These are phyloP conservation scores for Ophiodon elongatus DNA, from an alignment of 2,113 vertebrate species.

Conservation along the genomic window DNA sequence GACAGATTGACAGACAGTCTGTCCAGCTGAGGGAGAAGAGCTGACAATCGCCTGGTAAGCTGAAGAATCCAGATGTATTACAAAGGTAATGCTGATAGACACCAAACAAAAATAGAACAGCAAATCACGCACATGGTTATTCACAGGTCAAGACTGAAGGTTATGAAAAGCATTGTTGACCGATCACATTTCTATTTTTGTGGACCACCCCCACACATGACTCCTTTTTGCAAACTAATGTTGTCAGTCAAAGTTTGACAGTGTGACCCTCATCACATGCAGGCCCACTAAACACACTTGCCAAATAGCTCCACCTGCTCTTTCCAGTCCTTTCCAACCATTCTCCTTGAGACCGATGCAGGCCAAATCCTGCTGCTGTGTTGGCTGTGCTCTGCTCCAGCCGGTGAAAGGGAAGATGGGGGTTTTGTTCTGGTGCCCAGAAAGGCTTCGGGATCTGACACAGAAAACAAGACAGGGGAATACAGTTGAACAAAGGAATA, in stretches of 20 bases:
- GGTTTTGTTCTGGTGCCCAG: constrained; percentile 63
- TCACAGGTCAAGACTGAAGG: constrained; percentile 46
- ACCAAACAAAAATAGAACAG: constrained; percentile 54
- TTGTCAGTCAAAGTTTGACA: constrained; percentile 42
- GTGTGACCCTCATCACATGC: constrained; percentile 14
- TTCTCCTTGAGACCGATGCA: constrained; percentile 33
- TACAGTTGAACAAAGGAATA: constrained; percentile 20
- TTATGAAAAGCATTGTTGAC: constrained; percentile 77
- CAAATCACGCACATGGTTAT: constrained; percentile 32
- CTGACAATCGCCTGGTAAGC: constrained; percentile 10
- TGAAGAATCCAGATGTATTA: neutral
- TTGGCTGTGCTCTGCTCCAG: constrained; percentile 42
- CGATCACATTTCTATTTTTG: constrained; percentile 73
- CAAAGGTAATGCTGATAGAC: constrained; percentile 46
- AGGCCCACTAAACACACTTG: neutral
- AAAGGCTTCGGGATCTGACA: constrained; percentile 50
- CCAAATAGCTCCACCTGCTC: constrained; percentile 73
- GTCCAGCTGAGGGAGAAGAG: neutral
- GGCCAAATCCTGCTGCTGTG: constrained; percentile 59
- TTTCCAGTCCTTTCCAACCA: constrained; percentile 53
- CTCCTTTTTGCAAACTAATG: constrained; percentile 61
- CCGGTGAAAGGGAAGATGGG: constrained; percentile 50
- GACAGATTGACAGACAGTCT: constrained; percentile 46
- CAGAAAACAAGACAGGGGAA: constrained; percentile 50
- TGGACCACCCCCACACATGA: constrained; percentile 33